These are phyloP conservation scores for Drosophila asahinai DNA, from an alignment of 1,140 invertebrate species.

Conservation along the genomic window DNA sequence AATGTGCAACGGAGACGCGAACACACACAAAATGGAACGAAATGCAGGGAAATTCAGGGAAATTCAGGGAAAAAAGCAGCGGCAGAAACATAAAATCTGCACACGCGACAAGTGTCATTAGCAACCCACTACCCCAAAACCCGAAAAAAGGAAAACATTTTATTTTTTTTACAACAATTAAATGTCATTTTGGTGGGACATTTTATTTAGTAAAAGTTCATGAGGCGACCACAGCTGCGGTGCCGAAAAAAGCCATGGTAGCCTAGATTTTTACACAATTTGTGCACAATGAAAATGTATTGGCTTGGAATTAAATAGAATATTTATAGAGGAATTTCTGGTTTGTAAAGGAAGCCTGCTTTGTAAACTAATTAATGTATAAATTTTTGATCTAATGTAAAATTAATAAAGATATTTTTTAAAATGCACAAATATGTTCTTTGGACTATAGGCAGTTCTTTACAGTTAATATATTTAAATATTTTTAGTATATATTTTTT, in stretches of 20 bases:
- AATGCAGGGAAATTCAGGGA: conserved; percentile 51
- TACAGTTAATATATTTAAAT: too few species aligned
- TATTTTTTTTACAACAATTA: conserved; percentile 57
- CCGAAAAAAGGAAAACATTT: conserved; percentile 26
- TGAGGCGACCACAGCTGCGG: conserved; percentile 45
- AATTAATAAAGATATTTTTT: too few species aligned
- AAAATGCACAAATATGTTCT: too few species aligned
- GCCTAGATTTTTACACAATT: too few species aligned
- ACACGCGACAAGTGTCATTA: conserved; percentile 77
- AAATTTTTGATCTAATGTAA: too few species aligned
- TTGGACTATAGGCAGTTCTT: too few species aligned
- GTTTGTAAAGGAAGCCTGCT: neutral
- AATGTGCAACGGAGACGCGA: conserved; percentile 63
- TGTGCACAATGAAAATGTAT: neutral
- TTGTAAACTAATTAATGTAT: too few species aligned
- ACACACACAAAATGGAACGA: conserved; percentile 55
- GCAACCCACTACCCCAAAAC: conserved; percentile 4
- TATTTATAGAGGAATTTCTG: neutral
- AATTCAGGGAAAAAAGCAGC: conserved; percentile 48
- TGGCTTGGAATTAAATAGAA: neutral
- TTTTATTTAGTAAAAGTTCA: conserved; percentile 74
- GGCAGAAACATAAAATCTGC: conserved; percentile 58
- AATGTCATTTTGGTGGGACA: conserved; percentile 74
- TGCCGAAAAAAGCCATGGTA: neutral
- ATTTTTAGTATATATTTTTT: too few species aligned